A percentile compares a stretch with the other conserved stretches of the same genome.
Conservation (phyloP, 2,888 invertebrate genomes). For the Loripinus fragilis region DNA sequence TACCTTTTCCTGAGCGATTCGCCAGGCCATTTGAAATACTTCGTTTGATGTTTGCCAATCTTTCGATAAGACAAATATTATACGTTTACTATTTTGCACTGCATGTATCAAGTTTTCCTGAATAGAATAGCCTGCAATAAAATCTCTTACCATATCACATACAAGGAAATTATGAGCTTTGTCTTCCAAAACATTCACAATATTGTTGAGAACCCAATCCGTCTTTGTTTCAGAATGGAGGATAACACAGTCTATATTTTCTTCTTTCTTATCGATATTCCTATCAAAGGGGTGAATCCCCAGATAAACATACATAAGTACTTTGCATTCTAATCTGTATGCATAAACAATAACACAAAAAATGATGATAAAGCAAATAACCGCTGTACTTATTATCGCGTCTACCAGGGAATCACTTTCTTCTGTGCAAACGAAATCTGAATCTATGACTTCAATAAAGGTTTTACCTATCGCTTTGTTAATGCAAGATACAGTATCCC, state of each 20-base stretch:
- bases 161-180: conserved; percentile 31
- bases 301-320: conserved; percentile 55
- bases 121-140: neutral
- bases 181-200: conserved; percentile 31
- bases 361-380: no score
- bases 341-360: neutral
- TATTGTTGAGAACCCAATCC: conserved; percentile 49
- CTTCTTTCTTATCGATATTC: conserved; percentile 38
- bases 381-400: neutral
- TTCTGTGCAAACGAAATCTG: neutral
- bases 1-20: neutral
- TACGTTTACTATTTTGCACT: neutral
- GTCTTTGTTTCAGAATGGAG: conserved; percentile 39
- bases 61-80: neutral
- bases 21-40: neutral
- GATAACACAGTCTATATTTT: conserved; percentile 43
- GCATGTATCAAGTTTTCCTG: neutral
- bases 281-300: conserved; percentile 57
- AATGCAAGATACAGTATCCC: neutral
- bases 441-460: neutral
- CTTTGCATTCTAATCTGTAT: conserved; percentile 50
- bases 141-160: neutral
- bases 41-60: neutral
- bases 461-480: no score
- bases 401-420: no score